Evolutionary conservation across 2,888 invertebrate species (phyloP), one percentile per base, ranked within the genome.

Genomic region (Morpho achilles): DNA sequence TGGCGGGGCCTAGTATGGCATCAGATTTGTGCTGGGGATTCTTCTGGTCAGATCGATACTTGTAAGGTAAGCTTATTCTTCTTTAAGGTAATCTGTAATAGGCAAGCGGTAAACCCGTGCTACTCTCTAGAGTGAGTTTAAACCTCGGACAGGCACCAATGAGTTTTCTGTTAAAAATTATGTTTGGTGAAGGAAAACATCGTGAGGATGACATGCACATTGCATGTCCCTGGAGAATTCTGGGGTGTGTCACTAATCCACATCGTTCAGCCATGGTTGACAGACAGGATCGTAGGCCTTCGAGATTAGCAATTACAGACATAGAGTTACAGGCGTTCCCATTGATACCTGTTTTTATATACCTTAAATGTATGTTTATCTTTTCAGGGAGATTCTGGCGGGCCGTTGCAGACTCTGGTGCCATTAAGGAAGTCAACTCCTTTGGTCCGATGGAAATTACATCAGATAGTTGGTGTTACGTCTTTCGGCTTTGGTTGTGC

Each of bases 21-120:
- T 16, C 73, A 74, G 61, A 52, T 74, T 9, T 74, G 74, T 40
- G 74, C 71, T 10, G 74, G 72, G 2, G 66, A 68, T 9, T 51
- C 66, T 8, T 48, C 54, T 7, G 73, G 73, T 0, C 67, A 68
- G 1, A 66, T 68, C 3, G 73, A 74, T 48, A 63, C 73, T 7
- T 74, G 73, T 53, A 66, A 68, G 67, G 72, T 66, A 43, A 50
- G 32, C 42, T n/a, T 32, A 23, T 16, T 9, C 23, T 22, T 39
- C 9, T 49, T 39, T 3, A 43, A 16, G 16, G 16, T 16, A 16
- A 16, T 16, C 16, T 16, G 16, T 16, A 16, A 16, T 16, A 16
- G 16, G 16, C 16, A 16, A 16, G 16, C 16, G 16, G 16, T 16
- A 16, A 16, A 16, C 16, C 16, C 16, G 1, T 16, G 16, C 16